A percentile compares a stretch with the other conserved stretches of the same genome.
These are phyloP conservation scores for Apostichopus parvimensis DNA, from an alignment of 35 echinoderm and acorn worm species.

Conservation along the genomic window DNA sequence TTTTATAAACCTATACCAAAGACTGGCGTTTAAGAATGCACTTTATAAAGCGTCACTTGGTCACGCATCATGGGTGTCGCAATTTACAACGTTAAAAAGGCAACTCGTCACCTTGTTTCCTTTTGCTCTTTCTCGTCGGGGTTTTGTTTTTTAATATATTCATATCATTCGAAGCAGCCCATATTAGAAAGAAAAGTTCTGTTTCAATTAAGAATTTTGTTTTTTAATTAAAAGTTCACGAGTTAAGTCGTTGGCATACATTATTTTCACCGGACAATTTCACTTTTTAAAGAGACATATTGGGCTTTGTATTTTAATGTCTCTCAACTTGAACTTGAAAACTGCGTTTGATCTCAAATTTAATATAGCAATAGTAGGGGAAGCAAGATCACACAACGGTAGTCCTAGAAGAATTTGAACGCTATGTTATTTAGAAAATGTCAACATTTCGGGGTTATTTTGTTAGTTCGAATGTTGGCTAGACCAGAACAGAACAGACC, in stretches of 20 bases:
- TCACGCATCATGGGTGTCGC: conserved; percentile 16
- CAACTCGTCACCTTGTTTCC: conserved; percentile 10
- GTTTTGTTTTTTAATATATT: not conserved
- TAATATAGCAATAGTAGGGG: too few relatives aligned
- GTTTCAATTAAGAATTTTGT: not conserved
- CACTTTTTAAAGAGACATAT: not conserved
- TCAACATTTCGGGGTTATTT: too few relatives aligned
- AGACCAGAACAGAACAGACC: too few relatives aligned
- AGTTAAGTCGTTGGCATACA: not conserved
- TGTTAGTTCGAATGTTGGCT: too few relatives aligned
- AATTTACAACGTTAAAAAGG: conserved; percentile 15
- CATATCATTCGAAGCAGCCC: not conserved
- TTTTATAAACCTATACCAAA: conserved; percentile 2
- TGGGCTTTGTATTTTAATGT: too few relatives aligned
- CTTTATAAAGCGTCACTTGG: not conserved
- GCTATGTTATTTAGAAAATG: too few relatives aligned
- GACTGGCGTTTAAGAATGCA: conserved; percentile 19
- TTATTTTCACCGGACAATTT: not conserved
- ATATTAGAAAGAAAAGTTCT: not conserved
- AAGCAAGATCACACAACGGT: too few relatives aligned
- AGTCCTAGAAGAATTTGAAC: too few relatives aligned
- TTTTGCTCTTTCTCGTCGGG: not conserved
- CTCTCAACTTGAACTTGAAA: too few relatives aligned
- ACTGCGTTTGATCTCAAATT: too few relatives aligned
- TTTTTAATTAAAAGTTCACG: conserved; percentile 19